These are phyloP conservation scores for Gymnoscelis rufifasciata DNA, from an alignment of 2,888 invertebrate species.

Conservation along the genomic window DNA sequence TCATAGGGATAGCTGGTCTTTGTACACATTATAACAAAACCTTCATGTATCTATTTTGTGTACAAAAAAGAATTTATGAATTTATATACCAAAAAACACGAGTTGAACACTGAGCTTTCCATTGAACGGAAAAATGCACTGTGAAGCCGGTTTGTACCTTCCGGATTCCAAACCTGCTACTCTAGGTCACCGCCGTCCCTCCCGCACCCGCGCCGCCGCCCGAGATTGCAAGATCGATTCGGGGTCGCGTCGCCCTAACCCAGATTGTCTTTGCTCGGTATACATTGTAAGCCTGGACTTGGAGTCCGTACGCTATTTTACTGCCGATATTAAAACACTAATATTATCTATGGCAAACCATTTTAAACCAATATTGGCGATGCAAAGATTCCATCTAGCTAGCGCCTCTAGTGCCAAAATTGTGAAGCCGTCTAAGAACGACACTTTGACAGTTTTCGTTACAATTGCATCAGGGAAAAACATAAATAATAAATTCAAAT, in stretches of 20 bases:
- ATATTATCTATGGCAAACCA: no score
- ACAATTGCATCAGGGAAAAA: no score
- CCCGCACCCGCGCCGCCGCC: constrained; percentile 67
- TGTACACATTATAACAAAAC: no score
- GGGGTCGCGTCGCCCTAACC: constrained; percentile 77
- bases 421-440: no score
- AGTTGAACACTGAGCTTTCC: constrained; percentile 67
- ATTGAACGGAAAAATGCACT: constrained; percentile 76
- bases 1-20: no score
- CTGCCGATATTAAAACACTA: not conserved
- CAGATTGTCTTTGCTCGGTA: constrained; percentile 63
- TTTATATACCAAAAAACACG: constrained; percentile 29
- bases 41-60: no score
- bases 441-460: no score
- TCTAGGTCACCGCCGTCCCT: constrained; percentile 69
- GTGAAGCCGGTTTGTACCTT: constrained; percentile 75
- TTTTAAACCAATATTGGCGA: no score
- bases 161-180: constrained; percentile 78
- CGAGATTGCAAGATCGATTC: constrained; percentile 64
- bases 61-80: no score
- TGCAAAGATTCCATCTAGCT: not conserved
- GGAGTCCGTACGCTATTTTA: not conserved
- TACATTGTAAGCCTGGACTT: constrained; percentile 47
- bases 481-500: no score
- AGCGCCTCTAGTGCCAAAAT: no score